Evolutionary conservation across 2,113 vertebrate genomes (phyloP).

Genomic region (Plectropomus leopardus): DNA sequence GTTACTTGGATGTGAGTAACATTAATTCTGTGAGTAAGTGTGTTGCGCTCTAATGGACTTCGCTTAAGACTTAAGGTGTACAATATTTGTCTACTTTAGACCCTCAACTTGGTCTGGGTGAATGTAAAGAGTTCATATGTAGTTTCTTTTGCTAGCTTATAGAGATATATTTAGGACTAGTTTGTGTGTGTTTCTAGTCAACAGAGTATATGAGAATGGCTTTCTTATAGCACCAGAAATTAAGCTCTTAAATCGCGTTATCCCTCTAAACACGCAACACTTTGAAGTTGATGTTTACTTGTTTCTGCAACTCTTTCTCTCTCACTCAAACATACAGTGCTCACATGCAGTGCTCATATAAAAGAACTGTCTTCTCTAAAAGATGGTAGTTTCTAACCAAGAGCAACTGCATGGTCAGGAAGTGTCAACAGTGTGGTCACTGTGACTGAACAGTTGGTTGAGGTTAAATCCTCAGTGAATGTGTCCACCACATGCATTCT

Average conservation of each 20-base stretch:
- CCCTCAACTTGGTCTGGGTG: no score
- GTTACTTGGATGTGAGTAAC: background rate
- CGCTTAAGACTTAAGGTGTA: background rate
- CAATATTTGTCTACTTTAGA: background rate
- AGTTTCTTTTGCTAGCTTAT: background rate
- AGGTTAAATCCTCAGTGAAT: constrained; percentile 35
- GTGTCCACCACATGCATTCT: constrained; percentile 41
- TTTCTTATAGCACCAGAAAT: background rate
- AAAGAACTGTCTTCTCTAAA: constrained; percentile 5
- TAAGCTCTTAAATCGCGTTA: background rate
- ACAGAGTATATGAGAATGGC: background rate
- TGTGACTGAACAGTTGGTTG: constrained; percentile 39
- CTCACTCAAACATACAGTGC: background rate
- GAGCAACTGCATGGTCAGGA: constrained; percentile 41
- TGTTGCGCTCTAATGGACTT: background rate
- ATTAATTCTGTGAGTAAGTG: background rate
- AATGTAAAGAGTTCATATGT: background rate
- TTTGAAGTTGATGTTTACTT: background rate
- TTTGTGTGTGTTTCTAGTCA: background rate
- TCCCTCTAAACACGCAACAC: background rate
- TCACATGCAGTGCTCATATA: background rate
- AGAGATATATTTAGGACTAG: background rate
- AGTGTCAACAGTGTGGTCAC: constrained; percentile 47
- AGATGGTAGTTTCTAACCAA: constrained; percentile 27
- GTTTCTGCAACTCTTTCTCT: background rate